A percentile compares a stretch with the other conserved stretches of the same genome.
Evolutionary conservation across 2,888 invertebrate genomes (phyloP).

Genomic region (Eucriotettix oculatus): DNA sequence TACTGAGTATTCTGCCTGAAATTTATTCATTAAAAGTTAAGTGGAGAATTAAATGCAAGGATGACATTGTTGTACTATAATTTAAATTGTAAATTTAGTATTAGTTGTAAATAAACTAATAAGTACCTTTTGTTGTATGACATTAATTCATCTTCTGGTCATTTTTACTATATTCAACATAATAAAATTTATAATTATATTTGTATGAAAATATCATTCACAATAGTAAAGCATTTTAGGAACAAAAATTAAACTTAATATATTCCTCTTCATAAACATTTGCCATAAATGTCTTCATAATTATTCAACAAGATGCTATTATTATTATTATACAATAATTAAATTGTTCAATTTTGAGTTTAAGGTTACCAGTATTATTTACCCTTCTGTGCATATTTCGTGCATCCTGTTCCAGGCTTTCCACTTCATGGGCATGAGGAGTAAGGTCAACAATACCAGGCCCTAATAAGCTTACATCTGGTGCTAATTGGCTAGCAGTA

Average conservation of each 20-base stretch:
- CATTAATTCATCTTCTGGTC: too few species aligned
- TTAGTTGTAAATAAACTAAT: too few species aligned
- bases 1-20: constrained; percentile 40
- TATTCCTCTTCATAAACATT: too few species aligned
- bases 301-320: too few species aligned
- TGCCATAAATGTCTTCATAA: too few species aligned
- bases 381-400: constrained; percentile 41
- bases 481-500: constrained; percentile 47
- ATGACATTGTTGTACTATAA: neutral
- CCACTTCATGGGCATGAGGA: constrained; percentile 37
- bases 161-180: too few species aligned
- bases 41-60: neutral
- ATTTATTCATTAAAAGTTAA: constrained; percentile 16
- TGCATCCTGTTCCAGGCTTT: constrained; percentile 27
- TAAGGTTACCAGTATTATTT: constrained; percentile 15
- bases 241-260: too few species aligned
- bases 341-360: neutral
- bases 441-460: constrained; percentile 47
- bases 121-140: too few species aligned
- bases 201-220: too few species aligned
- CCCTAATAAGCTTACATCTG: constrained; percentile 47
- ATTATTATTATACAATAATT: neutral
- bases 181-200: too few species aligned
- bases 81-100: too few species aligned
- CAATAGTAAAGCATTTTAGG: too few species aligned